Evolutionary conservation across 2,113 vertebrate genomes (phyloP), one percentile per base, ranked within the genome.

Genomic region (Thunnus maccoyii): DNA sequence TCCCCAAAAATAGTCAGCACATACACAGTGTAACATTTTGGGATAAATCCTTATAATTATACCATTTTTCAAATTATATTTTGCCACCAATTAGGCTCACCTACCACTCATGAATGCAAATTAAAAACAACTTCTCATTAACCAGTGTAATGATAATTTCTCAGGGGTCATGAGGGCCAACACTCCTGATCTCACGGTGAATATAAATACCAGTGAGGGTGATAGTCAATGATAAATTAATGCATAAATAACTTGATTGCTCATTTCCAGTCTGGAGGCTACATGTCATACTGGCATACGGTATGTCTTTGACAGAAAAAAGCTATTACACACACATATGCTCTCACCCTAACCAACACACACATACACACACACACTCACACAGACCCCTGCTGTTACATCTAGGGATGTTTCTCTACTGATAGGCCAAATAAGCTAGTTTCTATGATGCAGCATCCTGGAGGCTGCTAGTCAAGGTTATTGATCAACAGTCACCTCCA

Each of bases 401-500:
- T 84, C 47, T 9, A 11, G 48, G 32, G 50, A 66, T 82, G 82
- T 54, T 76, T 86, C 68, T 77, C 46, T 51, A 47, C 78, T 74
- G 72, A 85, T 82, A 83, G 64, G 72, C 73, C 25, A 54, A 68
- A 80, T 67, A 71, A 72, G 46, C 71, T 62, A 8, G 4, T 14
- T 74, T 86, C 36, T 75, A 76, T 78, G 78, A 70, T 76, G 85
- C 77, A 61, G 60, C 67, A 54, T 89, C 72, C 86, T 78, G 67
- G 76, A 79, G 86, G 85, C 88, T 84, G 78, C 76, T 85, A 83
- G 81, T 89, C 84, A 84, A 86, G 87, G 87, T 91, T 92, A 93
- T 91, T 90, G 93, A 94, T 94, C 91, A 84, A 78, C 65, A 75
- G 67, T 91, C 87, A 89, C 83, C 87, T 77, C 75, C 61, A 74